phyloP scores from a whole-genome alignment of 2,797 vertebrate genomes.

The Selene dorsalis region DNA sequence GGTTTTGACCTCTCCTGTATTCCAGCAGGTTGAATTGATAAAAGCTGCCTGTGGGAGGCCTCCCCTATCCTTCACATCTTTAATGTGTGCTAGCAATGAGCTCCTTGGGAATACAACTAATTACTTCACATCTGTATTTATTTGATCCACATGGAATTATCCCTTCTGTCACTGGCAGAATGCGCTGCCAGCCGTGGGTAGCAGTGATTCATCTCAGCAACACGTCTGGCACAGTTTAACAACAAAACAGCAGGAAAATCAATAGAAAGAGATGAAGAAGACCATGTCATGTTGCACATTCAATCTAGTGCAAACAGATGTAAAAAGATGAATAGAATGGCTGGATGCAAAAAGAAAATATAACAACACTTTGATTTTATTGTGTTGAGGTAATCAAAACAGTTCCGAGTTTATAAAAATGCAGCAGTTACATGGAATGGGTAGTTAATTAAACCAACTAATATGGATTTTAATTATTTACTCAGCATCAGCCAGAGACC shows the following conservation, averaged over 20 bases:
- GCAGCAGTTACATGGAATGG: slow-evolving; percentile 59
- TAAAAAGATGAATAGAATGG: slow-evolving; percentile 51
- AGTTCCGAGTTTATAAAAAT: slow-evolving; percentile 49
- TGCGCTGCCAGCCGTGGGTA: slow-evolving; percentile 93
- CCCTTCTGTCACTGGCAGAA: slow-evolving; percentile 98
- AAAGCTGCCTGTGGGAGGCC: slow-evolving; percentile 94
- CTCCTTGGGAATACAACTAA: slow-evolving; percentile 99
- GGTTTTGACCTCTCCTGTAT: slow-evolving; percentile 97
- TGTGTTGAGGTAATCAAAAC: slow-evolving; percentile 49
- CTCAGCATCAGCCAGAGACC: slow-evolving; percentile 37
- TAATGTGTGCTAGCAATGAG: slow-evolving; percentile 94
- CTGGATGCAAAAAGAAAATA: slow-evolving; percentile 50
- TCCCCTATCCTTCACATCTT: slow-evolving; percentile 95
- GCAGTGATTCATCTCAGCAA: slow-evolving; percentile 95
- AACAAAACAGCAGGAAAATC: slow-evolving; percentile 90
- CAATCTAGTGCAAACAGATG: slow-evolving; percentile 62
- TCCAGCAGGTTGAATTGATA: slow-evolving; percentile 98
- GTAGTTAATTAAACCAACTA: slow-evolving; percentile 59
- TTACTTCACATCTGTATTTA: slow-evolving; percentile 99
- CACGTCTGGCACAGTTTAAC: slow-evolving; percentile 94
- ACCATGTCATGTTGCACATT: slow-evolving; percentile 66
- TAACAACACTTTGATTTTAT: slow-evolving; percentile 49
- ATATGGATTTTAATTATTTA: slow-evolving; percentile 55
- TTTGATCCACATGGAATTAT: slow-evolving; percentile 99
- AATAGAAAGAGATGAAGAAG: slow-evolving; percentile 89